Conservation (phyloP, 1,140 invertebrate genomes). For the Linepithema humile region DNA sequence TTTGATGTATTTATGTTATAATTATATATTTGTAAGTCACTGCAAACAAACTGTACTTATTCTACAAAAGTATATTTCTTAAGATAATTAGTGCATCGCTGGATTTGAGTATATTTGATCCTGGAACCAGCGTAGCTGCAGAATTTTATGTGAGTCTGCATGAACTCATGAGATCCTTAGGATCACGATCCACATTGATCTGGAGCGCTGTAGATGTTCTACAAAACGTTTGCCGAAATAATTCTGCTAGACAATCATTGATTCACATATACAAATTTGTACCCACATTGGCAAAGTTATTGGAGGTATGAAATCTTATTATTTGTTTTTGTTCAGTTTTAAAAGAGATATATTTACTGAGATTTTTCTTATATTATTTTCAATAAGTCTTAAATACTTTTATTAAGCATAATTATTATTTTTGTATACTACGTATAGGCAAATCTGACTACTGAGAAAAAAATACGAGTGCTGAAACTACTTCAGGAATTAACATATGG, state of each 20-base stretch:
- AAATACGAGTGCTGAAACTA: slow-evolving; percentile 81
- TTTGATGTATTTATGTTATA: background rate
- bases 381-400: background rate
- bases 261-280: slow-evolving; percentile 89
- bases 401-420: background rate
- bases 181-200: slow-evolving; percentile 76
- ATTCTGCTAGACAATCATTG: slow-evolving; percentile 85
- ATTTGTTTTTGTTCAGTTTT: background rate
- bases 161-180: slow-evolving; percentile 79
- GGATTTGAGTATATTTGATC: slow-evolving; percentile 85
- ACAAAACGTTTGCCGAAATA: slow-evolving; percentile 86
- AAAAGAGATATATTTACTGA: too few species aligned
- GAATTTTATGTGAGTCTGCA: slow-evolving; percentile 86
- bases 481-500: slow-evolving; percentile 89
- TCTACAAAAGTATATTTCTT: slow-evolving; percentile 45
- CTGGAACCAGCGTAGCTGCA: slow-evolving; percentile 79
- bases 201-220: slow-evolving; percentile 88
- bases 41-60: background rate
- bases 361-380: too few species aligned
- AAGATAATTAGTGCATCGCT: slow-evolving; percentile 83
- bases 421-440: slow-evolving; percentile 56
- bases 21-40: background rate
- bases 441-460: slow-evolving; percentile 80
- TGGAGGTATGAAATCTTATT: slow-evolving; percentile 81
- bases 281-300: slow-evolving; percentile 86